Evolutionary conservation across 2,113 vertebrate species (phyloP), one percentile per base, ranked within the genome.

Genomic region (Neodontobutis hainanensis): DNA sequence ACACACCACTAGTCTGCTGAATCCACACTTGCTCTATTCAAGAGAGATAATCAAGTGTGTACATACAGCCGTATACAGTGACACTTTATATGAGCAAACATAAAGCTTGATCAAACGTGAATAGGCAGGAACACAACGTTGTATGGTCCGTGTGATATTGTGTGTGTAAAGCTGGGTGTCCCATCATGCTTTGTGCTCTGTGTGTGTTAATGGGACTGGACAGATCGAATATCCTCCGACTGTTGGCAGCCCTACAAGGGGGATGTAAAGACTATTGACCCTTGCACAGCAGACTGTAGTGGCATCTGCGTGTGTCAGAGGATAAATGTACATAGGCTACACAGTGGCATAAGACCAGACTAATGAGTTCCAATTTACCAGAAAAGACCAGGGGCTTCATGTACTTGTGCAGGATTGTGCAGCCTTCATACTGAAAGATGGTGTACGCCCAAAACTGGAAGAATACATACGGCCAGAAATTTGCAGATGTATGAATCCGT

Each of bases 181-280:
- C 61, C 55, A 32, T 78, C 47, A 62, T n/a, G 32, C 38, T 65
- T 50, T 56, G 52, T 50, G 53, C 71, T 77, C 75, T 73, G 57
- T 72, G 51, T 16, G 55, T 63, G 60, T 77, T 79, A 75, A 86
- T 81, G 82, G 60, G 42, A 77, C 57, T 68, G 5, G 65, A 55
- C 73, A 75, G 75, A 87, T 87, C 74, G 83, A 82, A 86, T 81
- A 71, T 68, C 73, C 75, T 81, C 61, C 68, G 71, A 80, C 83
- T 53, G 19, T 57, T 71, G 63, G 53, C 11, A 11, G 51, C 27
- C 57, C 51, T 53, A 57, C 16, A 59, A 45, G 61, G 42, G 49
- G 47, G 74, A 78, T n/a, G 7, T 43, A 64, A 78, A 68, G 47
- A 77, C 38, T 4, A 45, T 40, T 47, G 76, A 72, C 67, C 74